phyloP scores from a whole-genome alignment of 2,113 vertebrate genomes.

The Pollimyrus isidori region DNA sequence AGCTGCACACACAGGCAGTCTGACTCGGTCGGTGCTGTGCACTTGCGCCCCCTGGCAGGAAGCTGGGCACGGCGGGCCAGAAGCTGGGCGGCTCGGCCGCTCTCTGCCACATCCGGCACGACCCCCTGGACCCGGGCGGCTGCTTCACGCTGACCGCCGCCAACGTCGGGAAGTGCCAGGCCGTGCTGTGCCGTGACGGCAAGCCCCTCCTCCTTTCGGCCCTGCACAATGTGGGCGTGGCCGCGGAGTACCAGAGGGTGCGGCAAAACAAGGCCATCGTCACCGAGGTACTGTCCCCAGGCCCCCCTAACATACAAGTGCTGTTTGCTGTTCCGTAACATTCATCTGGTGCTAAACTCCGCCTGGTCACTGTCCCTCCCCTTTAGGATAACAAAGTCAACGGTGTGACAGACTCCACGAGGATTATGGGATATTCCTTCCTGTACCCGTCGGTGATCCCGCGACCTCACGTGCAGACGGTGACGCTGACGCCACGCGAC shows the following conservation, averaged over 20 bases:
- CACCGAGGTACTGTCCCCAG: conserved; percentile 73
- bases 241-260: conserved; percentile 81
- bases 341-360: neutral
- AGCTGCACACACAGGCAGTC: neutral
- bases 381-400: conserved; percentile 95
- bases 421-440: conserved; percentile 96
- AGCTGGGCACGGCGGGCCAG: conserved; percentile 94
- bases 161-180: conserved; percentile 96
- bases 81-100: conserved; percentile 92
- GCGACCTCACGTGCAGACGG: conserved; percentile 82
- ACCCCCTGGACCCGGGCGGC: conserved; percentile 82
- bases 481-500: conserved; percentile 82
- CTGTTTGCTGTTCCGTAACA: neutral
- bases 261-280: conserved; percentile 88
- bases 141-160: conserved; percentile 91
- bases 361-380: neutral
- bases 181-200: conserved; percentile 84
- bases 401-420: conserved; percentile 89
- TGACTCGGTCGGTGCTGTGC: neutral
- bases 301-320: neutral
- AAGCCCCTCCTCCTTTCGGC: conserved; percentile 83
- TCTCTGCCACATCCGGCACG: conserved; percentile 92
- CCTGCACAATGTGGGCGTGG: conserved; percentile 75
- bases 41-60: conserved; percentile 52
- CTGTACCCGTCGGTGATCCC: conserved; percentile 90